Evolutionary conservation across 1,140 invertebrate genomes (phyloP).

Genomic region (Drosophila nikananu): DNA sequence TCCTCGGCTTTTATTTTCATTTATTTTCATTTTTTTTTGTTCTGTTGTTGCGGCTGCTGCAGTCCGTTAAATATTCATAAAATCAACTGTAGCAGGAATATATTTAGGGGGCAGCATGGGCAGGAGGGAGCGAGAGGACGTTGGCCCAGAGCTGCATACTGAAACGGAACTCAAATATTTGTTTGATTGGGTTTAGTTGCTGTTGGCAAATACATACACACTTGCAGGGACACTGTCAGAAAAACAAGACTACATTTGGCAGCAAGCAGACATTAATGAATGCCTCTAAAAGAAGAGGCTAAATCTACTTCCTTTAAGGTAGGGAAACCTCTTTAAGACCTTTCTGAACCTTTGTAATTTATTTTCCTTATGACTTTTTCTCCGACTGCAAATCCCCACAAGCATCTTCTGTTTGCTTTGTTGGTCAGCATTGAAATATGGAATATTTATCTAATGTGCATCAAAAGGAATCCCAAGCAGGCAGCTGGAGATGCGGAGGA

Average conservation of each 20-base stretch:
- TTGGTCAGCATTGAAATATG: constrained; percentile 59
- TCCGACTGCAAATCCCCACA: constrained; percentile 18
- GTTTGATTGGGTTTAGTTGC: constrained; percentile 68
- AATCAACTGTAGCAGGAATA: constrained; percentile 44
- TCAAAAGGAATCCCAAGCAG: constrained; percentile 59
- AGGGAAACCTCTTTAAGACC: too few species aligned
- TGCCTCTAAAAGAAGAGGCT: rapidly evolving
- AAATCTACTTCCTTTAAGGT: background rate
- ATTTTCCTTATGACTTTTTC: background rate
- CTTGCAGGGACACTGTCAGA: constrained; percentile 1
- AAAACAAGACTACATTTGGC: background rate
- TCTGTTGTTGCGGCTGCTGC: constrained; percentile 46
- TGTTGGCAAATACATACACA: constrained; percentile 47
- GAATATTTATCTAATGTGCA: constrained; percentile 71
- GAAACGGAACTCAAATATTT: constrained; percentile 75
- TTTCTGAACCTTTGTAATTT: too few species aligned
- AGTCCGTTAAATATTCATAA: constrained; percentile 57
- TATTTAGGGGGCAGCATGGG: background rate
- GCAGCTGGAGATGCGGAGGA: background rate
- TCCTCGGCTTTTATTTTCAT: constrained; percentile 9
- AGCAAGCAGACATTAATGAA: background rate
- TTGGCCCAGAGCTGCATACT: constrained; percentile 60
- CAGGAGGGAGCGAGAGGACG: constrained; percentile 10
- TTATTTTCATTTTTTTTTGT: constrained; percentile 14
- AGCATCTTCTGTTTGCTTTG: constrained; percentile 48